phyloP scores from a whole-genome alignment of 2,888 invertebrate genomes.

The Leptopilina myrica region DNA sequence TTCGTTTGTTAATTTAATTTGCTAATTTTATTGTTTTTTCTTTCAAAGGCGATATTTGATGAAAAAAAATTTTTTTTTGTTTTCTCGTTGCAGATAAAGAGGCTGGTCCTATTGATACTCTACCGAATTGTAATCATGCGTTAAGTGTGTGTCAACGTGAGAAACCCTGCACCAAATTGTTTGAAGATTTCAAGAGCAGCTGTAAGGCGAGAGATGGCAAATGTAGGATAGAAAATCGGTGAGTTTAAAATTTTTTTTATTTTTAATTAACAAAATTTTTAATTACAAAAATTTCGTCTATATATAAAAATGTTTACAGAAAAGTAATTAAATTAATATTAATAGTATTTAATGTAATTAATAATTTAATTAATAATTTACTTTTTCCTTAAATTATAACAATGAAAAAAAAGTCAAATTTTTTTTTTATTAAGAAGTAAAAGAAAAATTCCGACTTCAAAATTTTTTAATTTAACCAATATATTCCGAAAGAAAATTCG shows the following conservation, averaged over 20 bases:
- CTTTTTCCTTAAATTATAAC: too few relatives aligned
- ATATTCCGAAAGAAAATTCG: too few relatives aligned
- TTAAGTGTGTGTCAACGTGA: conserved; percentile 90
- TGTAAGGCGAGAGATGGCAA: conserved; percentile 92
- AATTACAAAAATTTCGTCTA: neutral
- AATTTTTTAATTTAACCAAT: too few relatives aligned
- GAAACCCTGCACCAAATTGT: conserved; percentile 87
- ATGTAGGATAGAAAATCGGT: conserved; percentile 94
- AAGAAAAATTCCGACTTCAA: too few relatives aligned
- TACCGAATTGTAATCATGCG: conserved; percentile 94
- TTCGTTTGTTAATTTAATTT: too few relatives aligned
- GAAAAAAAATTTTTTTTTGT: conserved; percentile 2
- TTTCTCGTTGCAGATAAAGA: conserved; percentile 85
- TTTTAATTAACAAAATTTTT: too few relatives aligned
- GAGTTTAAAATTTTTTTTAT: conserved; percentile 71
- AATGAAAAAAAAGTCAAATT: too few relatives aligned
- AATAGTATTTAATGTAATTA: too few relatives aligned
- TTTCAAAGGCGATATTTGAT: neutral
- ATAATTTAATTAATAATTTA: too few relatives aligned
- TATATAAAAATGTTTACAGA: too few relatives aligned
- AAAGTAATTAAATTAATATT: too few relatives aligned
- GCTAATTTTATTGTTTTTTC: neutral
- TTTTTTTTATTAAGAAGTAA: too few relatives aligned
- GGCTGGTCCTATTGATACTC: conserved; percentile 91
- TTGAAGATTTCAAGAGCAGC: conserved; percentile 91